Evolutionary conservation across 1,140 invertebrate species (phyloP), one percentile per base, ranked within the genome.

Genomic region (Oryctes rhinoceros): DNA sequence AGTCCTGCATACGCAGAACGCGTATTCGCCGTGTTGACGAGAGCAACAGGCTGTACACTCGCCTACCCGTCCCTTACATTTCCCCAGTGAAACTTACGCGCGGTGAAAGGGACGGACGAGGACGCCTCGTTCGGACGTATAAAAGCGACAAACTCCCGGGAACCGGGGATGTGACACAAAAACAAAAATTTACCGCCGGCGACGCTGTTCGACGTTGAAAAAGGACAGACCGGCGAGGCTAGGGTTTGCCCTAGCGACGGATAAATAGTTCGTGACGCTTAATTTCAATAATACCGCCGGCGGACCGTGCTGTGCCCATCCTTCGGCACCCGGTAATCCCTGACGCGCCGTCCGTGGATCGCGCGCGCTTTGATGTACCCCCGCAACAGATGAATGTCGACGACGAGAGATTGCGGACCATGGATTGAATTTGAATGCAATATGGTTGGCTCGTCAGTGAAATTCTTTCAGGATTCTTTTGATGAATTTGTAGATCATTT

Each of bases 221-320:
- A 39, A 39, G 39, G 39, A 39, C n/a, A n/a, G n/a, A 49, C n/a
- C 65, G 24, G 11, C 20, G 4, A 5, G 0, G 2, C 62, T 20
- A 15, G 10, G 7, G 11, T 9, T 71, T 5, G 10, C 65, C 6
- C 65, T 37, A 9, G 20, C 65, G 20, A 1, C 11, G 24, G 6
- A 71, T 71, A 71, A 71, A 71, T 71, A 71, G 24, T 71, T 71
- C 65, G 20, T 37, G 20, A 71, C 65, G 65, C 24, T 71, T 71
- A 71, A 71, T 71, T 71, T 71, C 65, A 71, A 71, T 71, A 71
- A 71, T 59, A 18, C 53, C 18, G 53, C n/a, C 65, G 35, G 65
- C 35, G 65, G 20, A 18, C 53, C 53, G 53, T 59, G 53, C 15
- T 59, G n/a, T 18, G n/a, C 15, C 53, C 53, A 15, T 4, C 53